phyloP scores from a whole-genome alignment of 2,113 vertebrate species.

The Nanorana parkeri region DNA sequence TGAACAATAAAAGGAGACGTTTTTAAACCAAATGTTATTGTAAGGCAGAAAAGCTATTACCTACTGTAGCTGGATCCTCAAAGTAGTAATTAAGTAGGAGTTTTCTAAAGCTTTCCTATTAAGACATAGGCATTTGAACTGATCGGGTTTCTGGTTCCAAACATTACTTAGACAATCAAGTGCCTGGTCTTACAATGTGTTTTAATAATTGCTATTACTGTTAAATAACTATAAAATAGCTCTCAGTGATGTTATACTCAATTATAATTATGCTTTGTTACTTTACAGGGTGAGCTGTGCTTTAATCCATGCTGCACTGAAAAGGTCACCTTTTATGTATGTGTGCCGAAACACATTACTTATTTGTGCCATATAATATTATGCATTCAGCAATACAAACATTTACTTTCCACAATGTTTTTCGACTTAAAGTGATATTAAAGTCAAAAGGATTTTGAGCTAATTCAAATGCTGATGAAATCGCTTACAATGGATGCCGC shows the following conservation, averaged over 20 bases:
- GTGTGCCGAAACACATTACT: too few species aligned
- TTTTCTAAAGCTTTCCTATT: slow-evolving; percentile 53
- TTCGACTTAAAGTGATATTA: too few species aligned
- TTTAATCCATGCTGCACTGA: neutral
- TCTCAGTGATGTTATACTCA: slow-evolving; percentile 41
- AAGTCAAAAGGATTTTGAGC: too few species aligned
- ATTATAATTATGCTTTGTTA: slow-evolving; percentile 49
- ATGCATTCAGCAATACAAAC: too few species aligned
- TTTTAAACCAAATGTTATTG: slow-evolving; percentile 60
- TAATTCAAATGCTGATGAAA: too few species aligned
- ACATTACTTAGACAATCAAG: slow-evolving; percentile 60
- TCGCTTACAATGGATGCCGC: too few species aligned
- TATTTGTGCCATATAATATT: too few species aligned
- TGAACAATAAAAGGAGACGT: slow-evolving; percentile 62
- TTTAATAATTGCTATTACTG: slow-evolving; percentile 54
- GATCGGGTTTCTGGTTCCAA: slow-evolving; percentile 64
- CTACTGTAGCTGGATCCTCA: slow-evolving; percentile 60
- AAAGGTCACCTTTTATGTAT: too few species aligned
- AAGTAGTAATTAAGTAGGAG: slow-evolving; percentile 64
- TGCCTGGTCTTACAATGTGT: slow-evolving; percentile 57
- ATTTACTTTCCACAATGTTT: too few species aligned
- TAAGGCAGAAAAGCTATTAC: slow-evolving; percentile 64
- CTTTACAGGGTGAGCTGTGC: neutral
- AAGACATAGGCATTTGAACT: slow-evolving; percentile 61
- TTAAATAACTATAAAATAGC: slow-evolving; percentile 29